These are phyloP conservation scores for Brachionus asplanchnoidis DNA, from an alignment of 1,140 invertebrate species.

Conservation along the genomic window DNA sequence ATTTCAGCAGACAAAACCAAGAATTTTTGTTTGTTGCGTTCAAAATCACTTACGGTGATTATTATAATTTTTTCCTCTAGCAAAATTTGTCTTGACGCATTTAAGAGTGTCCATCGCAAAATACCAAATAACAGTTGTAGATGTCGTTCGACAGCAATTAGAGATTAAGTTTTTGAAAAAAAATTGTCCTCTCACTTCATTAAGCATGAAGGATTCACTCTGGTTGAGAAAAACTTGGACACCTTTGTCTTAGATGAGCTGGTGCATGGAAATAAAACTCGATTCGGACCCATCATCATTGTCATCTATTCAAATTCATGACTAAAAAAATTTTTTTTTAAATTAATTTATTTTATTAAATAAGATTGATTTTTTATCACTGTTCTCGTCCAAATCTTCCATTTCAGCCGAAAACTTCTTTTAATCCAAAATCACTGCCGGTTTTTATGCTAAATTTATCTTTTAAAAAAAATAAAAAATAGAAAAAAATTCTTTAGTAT, in stretches of 20 bases:
- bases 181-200: too few relatives aligned
- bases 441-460: neutral
- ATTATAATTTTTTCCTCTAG: too few relatives aligned
- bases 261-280: neutral
- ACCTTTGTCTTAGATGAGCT: neutral
- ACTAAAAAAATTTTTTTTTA: too few relatives aligned
- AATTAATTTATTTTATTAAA: too few relatives aligned
- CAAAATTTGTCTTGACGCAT: slow-evolving; percentile 8
- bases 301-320: slow-evolving; percentile 13
- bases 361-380: neutral
- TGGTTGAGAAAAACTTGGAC: neutral
- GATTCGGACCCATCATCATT: neutral
- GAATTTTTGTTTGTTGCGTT: too few relatives aligned
- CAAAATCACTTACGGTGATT: too few relatives aligned
- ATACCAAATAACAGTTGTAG: neutral
- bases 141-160: neutral
- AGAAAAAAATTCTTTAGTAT: neutral
- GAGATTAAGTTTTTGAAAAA: too few relatives aligned
- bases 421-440: neutral
- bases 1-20: too few relatives aligned
- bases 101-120: neutral
- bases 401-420: neutral
- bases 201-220: neutral
- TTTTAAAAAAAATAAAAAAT: neutral
- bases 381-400: neutral